Conservation (phyloP, 1,140 invertebrate species). For the Diorhabda elongata region DNA sequence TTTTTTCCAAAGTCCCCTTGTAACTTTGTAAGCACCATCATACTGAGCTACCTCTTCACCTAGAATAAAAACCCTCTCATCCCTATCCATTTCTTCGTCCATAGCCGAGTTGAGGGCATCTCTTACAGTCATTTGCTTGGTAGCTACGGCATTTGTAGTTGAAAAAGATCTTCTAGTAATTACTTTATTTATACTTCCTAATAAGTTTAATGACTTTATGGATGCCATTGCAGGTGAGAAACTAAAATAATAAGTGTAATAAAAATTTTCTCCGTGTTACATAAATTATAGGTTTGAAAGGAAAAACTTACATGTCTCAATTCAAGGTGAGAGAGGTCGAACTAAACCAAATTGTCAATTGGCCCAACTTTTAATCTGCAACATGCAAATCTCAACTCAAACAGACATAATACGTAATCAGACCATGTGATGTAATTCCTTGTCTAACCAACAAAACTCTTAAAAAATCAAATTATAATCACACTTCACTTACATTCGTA, state of each 20-base stretch:
- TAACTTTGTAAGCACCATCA: conserved; percentile 96
- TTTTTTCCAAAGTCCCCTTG: conserved; percentile 95
- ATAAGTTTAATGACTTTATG: conserved; percentile 11
- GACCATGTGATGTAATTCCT: neutral
- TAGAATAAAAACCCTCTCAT: conserved; percentile 90
- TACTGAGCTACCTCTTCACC: conserved; percentile 97
- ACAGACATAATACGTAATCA: neutral
- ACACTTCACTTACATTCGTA: too few relatives aligned
- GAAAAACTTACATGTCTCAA: conserved; percentile 9
- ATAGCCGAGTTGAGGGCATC: conserved; percentile 96
- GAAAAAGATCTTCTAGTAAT: conserved; percentile 50
- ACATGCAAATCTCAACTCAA: neutral
- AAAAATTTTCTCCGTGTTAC: neutral
- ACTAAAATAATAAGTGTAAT: neutral
- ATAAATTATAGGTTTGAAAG: neutral
- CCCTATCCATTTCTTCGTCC: conserved; percentile 94
- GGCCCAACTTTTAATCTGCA: neutral
- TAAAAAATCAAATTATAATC: too few relatives aligned
- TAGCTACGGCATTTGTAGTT: conserved; percentile 53
- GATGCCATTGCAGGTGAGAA: conserved; percentile 7
- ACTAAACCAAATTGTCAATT: conserved; percentile 2
- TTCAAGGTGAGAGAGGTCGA: conserved; percentile 21
- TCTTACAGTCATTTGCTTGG: conserved; percentile 83
- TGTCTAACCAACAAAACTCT: neutral
- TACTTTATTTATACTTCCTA: conserved; percentile 22